A percentile compares a stretch with the other conserved stretches of the same genome.
Evolutionary conservation across 2,797 vertebrate genomes (phyloP).

Genomic region (Pipistrellus pipistrellus): DNA sequence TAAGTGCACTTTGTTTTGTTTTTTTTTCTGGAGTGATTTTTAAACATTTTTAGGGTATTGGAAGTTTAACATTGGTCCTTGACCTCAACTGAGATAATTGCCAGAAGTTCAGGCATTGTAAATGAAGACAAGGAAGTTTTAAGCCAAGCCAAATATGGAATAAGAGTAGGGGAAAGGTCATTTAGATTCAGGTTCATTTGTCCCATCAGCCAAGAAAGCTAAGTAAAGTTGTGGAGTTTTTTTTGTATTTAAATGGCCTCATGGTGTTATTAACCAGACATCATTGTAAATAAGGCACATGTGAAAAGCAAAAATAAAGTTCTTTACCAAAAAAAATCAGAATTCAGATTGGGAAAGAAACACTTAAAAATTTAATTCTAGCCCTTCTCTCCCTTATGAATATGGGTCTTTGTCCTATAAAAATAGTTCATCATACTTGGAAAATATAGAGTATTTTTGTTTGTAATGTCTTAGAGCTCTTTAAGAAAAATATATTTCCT

Average conservation of each 20-base stretch:
- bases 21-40: constrained; percentile 41
- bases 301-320: constrained; percentile 44
- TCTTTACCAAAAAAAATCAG: constrained; percentile 5
- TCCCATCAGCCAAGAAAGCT: constrained; percentile 20
- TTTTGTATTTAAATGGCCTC: constrained; percentile 55
- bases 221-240: constrained; percentile 17
- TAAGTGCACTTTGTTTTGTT: constrained; percentile 63
- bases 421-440: constrained; percentile 48
- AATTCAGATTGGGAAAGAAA: constrained; percentile 59
- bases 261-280: constrained; percentile 52
- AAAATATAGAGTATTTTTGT: constrained; percentile 42
- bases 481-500: constrained; percentile 60
- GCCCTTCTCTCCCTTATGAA: background rate
- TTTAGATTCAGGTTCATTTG: constrained; percentile 48
- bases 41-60: background rate
- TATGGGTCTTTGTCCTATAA: constrained; percentile 31
- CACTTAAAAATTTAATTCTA: constrained; percentile 57
- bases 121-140: constrained; percentile 20
- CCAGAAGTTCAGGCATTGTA: background rate
- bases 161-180: background rate
- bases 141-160: background rate
- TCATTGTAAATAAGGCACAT: constrained; percentile 63
- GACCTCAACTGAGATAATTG: constrained; percentile 8
- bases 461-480: constrained; percentile 43
- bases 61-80: constrained; percentile 43